phyloP scores from a whole-genome alignment of 2,113 vertebrate genomes.

The Phrynocephalus versicolor region DNA sequence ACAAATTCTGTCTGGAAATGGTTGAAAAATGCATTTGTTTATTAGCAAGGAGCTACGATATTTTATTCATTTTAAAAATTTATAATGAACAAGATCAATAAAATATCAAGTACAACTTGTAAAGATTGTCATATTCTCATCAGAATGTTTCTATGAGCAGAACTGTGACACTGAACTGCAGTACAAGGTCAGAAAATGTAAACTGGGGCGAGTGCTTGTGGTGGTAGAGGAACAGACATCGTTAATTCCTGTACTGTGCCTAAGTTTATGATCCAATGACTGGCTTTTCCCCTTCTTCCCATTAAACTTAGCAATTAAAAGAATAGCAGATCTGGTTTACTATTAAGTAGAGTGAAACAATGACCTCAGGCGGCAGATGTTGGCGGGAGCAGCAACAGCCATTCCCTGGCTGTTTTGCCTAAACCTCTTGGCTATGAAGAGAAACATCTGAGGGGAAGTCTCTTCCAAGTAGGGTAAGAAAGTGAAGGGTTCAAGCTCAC shows the following conservation, averaged over 20 bases:
- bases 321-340: neutral
- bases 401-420: no score
- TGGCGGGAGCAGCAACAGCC: no score
- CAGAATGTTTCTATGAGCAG: no score
- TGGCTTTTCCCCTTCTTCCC: neutral
- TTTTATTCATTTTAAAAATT: neutral
- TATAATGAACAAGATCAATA: neutral
- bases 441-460: no score
- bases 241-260: neutral
- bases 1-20: neutral
- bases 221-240: slow-evolving; percentile 1
- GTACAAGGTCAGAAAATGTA: no score
- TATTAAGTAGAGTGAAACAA: neutral
- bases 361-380: no score
- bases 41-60: neutral
- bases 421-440: no score
- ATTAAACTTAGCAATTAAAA: neutral
- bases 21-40: neutral
- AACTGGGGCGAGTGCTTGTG: no score
- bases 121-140: no score
- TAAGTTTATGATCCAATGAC: slow-evolving; percentile 14
- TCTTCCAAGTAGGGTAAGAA: neutral
- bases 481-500: neutral
- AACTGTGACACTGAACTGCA: no score
- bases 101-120: no score